phyloP scores from a whole-genome alignment of 2,797 vertebrate genomes.

The Streptopelia turtur region DNA sequence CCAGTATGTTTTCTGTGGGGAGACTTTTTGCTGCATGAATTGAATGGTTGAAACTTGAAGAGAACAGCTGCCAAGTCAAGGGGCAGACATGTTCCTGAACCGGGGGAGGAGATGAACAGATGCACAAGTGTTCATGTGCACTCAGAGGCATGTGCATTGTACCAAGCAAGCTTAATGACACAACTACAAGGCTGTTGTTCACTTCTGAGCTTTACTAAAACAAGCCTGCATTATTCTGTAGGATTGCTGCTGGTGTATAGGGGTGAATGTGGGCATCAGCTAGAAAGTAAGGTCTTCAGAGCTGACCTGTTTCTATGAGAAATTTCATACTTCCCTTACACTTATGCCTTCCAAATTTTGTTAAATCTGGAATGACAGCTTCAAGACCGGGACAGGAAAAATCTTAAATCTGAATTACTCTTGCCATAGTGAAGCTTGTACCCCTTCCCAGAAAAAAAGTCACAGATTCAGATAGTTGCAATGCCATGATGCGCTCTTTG shows the following conservation, averaged over 20 bases:
- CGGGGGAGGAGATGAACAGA: not conserved
- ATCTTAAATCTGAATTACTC: not conserved
- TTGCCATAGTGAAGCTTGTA: not conserved
- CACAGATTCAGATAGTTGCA: not conserved
- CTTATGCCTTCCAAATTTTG: not conserved
- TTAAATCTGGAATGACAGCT: not conserved
- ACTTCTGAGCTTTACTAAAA: not conserved
- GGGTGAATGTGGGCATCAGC: not conserved
- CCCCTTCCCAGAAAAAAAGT: not conserved
- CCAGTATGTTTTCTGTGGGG: constrained; percentile 26
- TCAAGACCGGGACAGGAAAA: not conserved
- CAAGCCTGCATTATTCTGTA: not conserved
- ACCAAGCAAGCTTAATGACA: not conserved
- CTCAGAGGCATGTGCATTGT: not conserved
- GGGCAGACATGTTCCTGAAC: not conserved
- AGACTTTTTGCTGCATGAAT: constrained; percentile 57
- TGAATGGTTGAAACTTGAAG: constrained; percentile 41
- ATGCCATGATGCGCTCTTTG: not conserved
- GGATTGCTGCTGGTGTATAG: not conserved
- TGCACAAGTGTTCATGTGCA: not conserved
- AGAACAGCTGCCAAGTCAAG: not conserved
- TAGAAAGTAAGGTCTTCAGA: not conserved
- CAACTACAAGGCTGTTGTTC: not conserved
- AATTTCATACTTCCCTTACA: not conserved
- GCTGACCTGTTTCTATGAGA: not conserved